Evolutionary conservation across 2,888 invertebrate species (phyloP).

Genomic region (Platycheirus albimanus): DNA sequence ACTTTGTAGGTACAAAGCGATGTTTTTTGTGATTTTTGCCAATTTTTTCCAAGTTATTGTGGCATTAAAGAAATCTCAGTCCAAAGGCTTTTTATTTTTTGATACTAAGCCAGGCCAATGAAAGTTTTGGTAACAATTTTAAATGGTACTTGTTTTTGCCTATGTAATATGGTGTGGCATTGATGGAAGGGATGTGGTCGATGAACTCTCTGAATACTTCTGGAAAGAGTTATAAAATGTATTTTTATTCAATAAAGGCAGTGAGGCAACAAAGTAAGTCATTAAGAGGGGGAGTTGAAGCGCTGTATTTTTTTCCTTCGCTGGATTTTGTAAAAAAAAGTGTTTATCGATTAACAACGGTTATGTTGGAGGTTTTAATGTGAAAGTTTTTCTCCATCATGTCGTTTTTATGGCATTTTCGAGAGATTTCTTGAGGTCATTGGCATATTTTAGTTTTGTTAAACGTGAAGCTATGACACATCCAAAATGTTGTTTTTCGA

Average conservation of each 20-base stretch:
- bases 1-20: background rate
- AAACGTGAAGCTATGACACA: no score
- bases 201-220: slow-evolving; percentile 51
- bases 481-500: no score
- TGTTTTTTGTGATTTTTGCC: slow-evolving; percentile 21
- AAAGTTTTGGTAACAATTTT: slow-evolving; percentile 55
- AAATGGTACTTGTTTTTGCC: slow-evolving; percentile 67
- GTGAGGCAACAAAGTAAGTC: slow-evolving; percentile 13
- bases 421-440: slow-evolving; percentile 2
- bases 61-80: slow-evolving; percentile 46
- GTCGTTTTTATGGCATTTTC: no score
- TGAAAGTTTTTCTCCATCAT: slow-evolving; percentile 25
- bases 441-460: background rate
- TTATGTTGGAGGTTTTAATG: background rate
- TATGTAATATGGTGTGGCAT: slow-evolving; percentile 28
- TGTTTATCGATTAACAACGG: background rate
- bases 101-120: slow-evolving; percentile 53
- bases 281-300: background rate
- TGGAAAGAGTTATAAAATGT: slow-evolving; percentile 25
- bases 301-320: background rate
- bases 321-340: background rate
- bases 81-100: slow-evolving; percentile 38
- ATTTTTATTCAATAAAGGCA: background rate
- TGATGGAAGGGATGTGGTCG: slow-evolving; percentile 42
- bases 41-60: slow-evolving; percentile 25